Evolutionary conservation across 2,888 invertebrate genomes (phyloP).

Genomic region (Cerastoderma edule): DNA sequence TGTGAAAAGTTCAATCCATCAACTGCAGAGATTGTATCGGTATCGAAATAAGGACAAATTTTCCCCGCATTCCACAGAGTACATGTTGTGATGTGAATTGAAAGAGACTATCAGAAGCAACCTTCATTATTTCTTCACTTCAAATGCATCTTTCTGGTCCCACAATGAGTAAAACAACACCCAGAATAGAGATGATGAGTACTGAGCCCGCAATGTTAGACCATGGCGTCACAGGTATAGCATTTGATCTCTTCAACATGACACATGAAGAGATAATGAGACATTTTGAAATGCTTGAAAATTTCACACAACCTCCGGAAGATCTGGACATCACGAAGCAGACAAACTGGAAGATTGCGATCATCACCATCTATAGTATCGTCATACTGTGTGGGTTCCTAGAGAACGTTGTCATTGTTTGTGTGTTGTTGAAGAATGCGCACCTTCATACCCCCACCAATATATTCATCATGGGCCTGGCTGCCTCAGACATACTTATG

Average conservation of each 20-base stretch:
- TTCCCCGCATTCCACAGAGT: too few relatives aligned
- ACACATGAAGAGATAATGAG: conserved; percentile 86
- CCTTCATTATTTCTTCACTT: too few relatives aligned
- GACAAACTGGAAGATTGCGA: conserved; percentile 73
- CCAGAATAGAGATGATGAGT: conserved; percentile 47
- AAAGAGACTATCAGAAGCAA: too few relatives aligned
- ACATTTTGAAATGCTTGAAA: conserved; percentile 63
- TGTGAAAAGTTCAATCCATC: too few relatives aligned
- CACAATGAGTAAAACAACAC: conserved; percentile 13
- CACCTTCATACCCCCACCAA: conserved; percentile 81
- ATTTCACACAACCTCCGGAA: conserved; percentile 69
- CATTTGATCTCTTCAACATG: conserved; percentile 68
- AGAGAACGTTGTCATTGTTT: conserved; percentile 79
- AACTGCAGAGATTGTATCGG: too few relatives aligned
- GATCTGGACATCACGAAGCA: conserved; percentile 76
- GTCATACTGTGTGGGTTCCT: conserved; percentile 79
- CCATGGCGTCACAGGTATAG: conserved; percentile 37
- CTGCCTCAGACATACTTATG: conserved; percentile 80
- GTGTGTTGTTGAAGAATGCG: conserved; percentile 74
- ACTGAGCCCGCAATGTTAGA: conserved; percentile 29
- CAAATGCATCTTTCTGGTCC: conserved; percentile 50
- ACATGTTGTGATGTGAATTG: too few relatives aligned
- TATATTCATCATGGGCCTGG: conserved; percentile 80
- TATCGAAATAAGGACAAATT: too few relatives aligned
- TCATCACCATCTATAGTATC: conserved; percentile 77